A percentile compares a stretch with the other conserved stretches of the same genome.
Evolutionary conservation across 2,113 vertebrate species (phyloP).

Genomic region (Pangasianodon gigas): DNA sequence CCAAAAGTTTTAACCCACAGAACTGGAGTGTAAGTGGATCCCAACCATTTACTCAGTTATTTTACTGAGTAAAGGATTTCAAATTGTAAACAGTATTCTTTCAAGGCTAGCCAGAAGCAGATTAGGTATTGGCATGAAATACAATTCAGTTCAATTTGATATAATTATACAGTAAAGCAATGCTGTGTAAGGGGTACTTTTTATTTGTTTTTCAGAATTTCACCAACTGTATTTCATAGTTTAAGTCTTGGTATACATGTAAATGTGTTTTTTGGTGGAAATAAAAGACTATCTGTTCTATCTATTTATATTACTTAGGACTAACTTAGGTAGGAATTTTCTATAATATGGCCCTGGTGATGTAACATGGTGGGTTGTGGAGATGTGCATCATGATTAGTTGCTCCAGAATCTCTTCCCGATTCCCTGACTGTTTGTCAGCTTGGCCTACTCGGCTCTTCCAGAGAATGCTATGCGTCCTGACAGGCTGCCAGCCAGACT

Average conservation of each 20-base stretch:
- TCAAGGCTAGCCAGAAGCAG: not conserved
- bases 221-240: not conserved
- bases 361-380: not conserved
- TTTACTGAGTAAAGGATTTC: not conserved
- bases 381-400: conserved; percentile 39
- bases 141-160: not conserved
- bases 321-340: not conserved
- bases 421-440: conserved; percentile 56
- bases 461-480: conserved; percentile 26
- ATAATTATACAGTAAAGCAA: not conserved
- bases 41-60: not conserved
- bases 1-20: not conserved
- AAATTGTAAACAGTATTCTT: not conserved
- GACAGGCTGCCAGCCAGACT: conserved; percentile 61
- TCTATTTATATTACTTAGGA: not conserved
- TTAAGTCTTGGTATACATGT: not conserved
- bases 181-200: not conserved
- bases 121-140: conserved; percentile 1
- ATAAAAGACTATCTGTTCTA: not conserved
- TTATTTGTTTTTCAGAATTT: not conserved
- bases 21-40: not conserved
- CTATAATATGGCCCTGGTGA: not conserved
- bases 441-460: conserved; percentile 25
- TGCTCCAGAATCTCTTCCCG: conserved; percentile 36
- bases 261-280: not conserved